A percentile compares a stretch with the other conserved stretches of the same genome.
Evolutionary conservation across 2,797 vertebrate genomes (phyloP).

Genomic region (Macroramphosus scolopax): DNA sequence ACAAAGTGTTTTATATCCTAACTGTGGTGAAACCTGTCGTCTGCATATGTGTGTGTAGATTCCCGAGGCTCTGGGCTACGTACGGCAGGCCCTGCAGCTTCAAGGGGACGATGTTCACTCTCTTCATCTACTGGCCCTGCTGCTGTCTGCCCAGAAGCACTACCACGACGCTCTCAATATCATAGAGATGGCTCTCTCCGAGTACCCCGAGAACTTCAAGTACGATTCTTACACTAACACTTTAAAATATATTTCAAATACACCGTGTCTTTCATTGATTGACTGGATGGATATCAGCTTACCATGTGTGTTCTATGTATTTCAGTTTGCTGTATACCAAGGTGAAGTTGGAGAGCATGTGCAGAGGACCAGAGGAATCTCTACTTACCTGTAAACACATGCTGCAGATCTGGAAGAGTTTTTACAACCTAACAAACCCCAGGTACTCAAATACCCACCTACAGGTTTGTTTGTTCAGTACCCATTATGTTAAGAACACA

Average conservation of each 20-base stretch:
- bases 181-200: slow-evolving; percentile 98
- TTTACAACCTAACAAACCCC: slow-evolving; percentile 98
- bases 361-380: slow-evolving; percentile 92
- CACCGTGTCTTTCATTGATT: too few relatives aligned
- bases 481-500: too few relatives aligned
- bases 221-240: slow-evolving; percentile 76
- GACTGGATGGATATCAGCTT: too few relatives aligned
- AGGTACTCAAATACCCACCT: too few relatives aligned
- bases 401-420: slow-evolving; percentile 99
- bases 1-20: slow-evolving; percentile 11
- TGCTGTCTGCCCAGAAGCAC: slow-evolving; percentile 97
- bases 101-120: slow-evolving; percentile 97
- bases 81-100: slow-evolving; percentile 93
- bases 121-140: slow-evolving; percentile 92
- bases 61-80: slow-evolving; percentile 95
- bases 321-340: slow-evolving; percentile 85
- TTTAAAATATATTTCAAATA: too few relatives aligned
- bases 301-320: slow-evolving; percentile 3
- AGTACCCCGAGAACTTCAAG: slow-evolving; percentile 98
- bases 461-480: too few relatives aligned
- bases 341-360: slow-evolving; percentile 92
- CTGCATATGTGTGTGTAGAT: slow-evolving; percentile 78
- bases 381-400: slow-evolving; percentile 97
- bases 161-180: slow-evolving; percentile 96
- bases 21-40: slow-evolving; percentile 44